A percentile compares a stretch with the other conserved stretches of the same genome.
These are phyloP conservation scores for Urocynchramus pylzowi DNA, from an alignment of 2,113 vertebrate species.

Conservation along the genomic window DNA sequence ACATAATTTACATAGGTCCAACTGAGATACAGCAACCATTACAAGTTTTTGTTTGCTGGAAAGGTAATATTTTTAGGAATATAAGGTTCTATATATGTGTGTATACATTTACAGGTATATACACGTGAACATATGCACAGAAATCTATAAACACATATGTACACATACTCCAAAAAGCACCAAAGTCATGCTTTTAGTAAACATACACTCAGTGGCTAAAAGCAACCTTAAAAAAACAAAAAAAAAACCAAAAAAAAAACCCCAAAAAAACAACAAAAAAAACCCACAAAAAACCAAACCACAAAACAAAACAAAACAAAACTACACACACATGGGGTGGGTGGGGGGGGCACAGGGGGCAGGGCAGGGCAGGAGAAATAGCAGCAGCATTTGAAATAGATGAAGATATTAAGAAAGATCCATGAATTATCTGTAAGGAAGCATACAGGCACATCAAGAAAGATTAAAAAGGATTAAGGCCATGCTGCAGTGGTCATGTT, in stretches of 20 bases:
- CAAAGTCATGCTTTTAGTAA: neutral
- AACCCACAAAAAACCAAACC: no score
- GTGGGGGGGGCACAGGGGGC: fast-evolving
- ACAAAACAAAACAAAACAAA: neutral
- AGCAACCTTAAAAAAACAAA: neutral
- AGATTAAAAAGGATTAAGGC: neutral
- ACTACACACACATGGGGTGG: fast-evolving
- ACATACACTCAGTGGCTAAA: neutral
- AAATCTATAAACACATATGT: neutral
- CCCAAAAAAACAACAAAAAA: no score
- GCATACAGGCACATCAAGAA: neutral
- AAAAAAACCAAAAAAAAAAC: neutral
- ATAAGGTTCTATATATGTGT: neutral
- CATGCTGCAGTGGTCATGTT: neutral
- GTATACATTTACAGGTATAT: neutral
- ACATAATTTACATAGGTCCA: fast-evolving
- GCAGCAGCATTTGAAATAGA: neutral
- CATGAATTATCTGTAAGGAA: neutral
- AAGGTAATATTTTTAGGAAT: neutral
- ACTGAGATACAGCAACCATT: neutral
- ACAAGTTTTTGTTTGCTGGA: neutral
- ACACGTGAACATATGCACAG: neutral
- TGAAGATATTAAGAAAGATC: neutral
- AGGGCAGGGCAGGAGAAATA: fast-evolving
- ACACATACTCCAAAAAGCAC: neutral